Evolutionary conservation across 2,888 invertebrate genomes (phyloP).

Genomic region (Pristionchus maxplancki): DNA sequence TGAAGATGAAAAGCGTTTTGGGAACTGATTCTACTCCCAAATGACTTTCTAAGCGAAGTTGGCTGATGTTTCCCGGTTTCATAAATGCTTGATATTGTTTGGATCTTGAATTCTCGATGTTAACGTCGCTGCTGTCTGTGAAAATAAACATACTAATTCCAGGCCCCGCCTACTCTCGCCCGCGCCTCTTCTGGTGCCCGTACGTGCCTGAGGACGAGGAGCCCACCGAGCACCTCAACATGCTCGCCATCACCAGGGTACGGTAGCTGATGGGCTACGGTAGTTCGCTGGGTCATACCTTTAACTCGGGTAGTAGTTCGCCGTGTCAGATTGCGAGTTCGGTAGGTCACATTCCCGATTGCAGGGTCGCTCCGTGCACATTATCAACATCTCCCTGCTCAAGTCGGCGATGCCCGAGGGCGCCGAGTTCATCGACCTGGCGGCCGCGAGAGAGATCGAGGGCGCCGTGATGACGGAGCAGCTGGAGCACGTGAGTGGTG

Average conservation of each 20-base stretch:
- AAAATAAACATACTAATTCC: no score
- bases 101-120: no score
- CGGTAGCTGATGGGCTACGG: conserved; percentile 35
- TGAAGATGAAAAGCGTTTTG: no score
- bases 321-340: neutral
- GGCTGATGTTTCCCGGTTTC: no score
- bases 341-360: conserved; percentile 34
- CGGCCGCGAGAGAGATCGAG: conserved; percentile 55
- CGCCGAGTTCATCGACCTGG: conserved; percentile 55
- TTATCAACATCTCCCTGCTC: conserved; percentile 62
- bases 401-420: conserved; percentile 50
- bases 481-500: conserved; percentile 55
- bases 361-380: conserved; percentile 65
- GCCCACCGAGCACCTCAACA: conserved; percentile 54
- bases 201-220: conserved; percentile 64
- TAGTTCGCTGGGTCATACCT: conserved; percentile 1
- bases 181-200: conserved; percentile 72
- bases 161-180: conserved; percentile 46
- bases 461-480: conserved; percentile 58
- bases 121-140: no score
- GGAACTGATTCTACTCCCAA: no score
- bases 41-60: no score
- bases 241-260: conserved; percentile 63
- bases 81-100: no score
- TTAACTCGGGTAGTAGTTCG: neutral